Evolutionary conservation across 23 tunicate species (phyloP).

Genomic region (Styela plicata): DNA sequence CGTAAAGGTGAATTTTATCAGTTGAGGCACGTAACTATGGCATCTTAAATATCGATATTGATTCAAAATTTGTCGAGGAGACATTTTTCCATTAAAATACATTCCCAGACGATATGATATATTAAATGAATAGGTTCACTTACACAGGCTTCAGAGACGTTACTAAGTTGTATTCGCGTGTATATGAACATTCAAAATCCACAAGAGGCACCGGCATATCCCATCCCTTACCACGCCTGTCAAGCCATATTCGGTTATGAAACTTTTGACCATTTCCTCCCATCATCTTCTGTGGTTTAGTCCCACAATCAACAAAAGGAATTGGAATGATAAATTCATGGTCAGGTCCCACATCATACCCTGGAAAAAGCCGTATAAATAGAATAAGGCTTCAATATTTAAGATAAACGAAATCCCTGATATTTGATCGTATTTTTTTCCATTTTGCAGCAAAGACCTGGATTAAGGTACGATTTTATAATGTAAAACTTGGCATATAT

Average conservation of each 20-base stretch:
- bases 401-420: too few species aligned
- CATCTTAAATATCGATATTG: too few species aligned
- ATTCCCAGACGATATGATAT: background rate
- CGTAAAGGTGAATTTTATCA: too few species aligned
- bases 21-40: too few species aligned
- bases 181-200: constrained; percentile 24
- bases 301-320: constrained; percentile 5
- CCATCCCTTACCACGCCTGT: background rate
- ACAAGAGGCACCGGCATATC: constrained; percentile 36
- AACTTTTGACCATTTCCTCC: background rate
- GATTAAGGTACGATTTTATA: too few species aligned
- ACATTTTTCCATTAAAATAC: too few species aligned
- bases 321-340: background rate
- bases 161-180: constrained; percentile 11
- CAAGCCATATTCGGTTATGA: background rate
- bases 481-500: too few species aligned
- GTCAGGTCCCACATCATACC: background rate
- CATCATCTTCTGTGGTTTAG: background rate
- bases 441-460: too few species aligned
- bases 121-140: background rate
- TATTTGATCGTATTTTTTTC: too few species aligned
- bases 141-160: constrained; percentile 30
- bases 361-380: background rate
- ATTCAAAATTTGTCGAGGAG: too few species aligned
- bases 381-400: too few species aligned